Evolutionary conservation across 2,113 vertebrate species (phyloP), one percentile per base, ranked within the genome.

Genomic region (Reinhardtius hippoglossoides): DNA sequence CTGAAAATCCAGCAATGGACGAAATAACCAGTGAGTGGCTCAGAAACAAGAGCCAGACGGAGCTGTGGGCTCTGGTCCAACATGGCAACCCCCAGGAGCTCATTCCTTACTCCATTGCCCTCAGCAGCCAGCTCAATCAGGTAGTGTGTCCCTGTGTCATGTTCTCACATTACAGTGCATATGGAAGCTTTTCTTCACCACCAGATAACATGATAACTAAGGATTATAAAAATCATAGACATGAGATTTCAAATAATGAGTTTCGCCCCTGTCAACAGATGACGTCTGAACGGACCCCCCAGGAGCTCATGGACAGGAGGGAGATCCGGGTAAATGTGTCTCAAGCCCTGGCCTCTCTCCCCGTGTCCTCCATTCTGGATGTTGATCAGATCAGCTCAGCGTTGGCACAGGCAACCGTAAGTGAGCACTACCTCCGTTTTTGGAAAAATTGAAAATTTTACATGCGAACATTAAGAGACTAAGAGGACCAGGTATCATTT

Each of bases 81-180:
- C 93, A 90, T 73, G 94, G 93, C 16, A 94, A 96, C 78, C 92
- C 92, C 21, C 92, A 94, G 37, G 86, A 94, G 58, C 90, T 95
- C 65, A 84, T 95, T 14, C 89, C 91, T 0, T 95, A 92, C 74
- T 87, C 93, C 21, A 79, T 94, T 9, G 92, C 94, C 0, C 85
- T 96, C 62, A 91, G 76, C 67, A 95, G 92, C 48, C 89, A 87
- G 2, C 92, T 96, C 74, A 95, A 94, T 77, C 93, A 94, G 92
- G 95, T 96, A 48, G 8, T 21, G 31, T 31, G 31, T 31, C 31
- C 1, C 31, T 7, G 2, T 9, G 0, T 65, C 21, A 23, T 23
- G 23, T 31, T 20, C 16, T 40, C 26, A 61, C 48, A 56, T 31
- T 27, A 24, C 21, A 50, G 2, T 8, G 8, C 16, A 73, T 26